Evolutionary conservation across 23 tunicate species (phyloP).

Genomic region (Phallusia fumigata): DNA sequence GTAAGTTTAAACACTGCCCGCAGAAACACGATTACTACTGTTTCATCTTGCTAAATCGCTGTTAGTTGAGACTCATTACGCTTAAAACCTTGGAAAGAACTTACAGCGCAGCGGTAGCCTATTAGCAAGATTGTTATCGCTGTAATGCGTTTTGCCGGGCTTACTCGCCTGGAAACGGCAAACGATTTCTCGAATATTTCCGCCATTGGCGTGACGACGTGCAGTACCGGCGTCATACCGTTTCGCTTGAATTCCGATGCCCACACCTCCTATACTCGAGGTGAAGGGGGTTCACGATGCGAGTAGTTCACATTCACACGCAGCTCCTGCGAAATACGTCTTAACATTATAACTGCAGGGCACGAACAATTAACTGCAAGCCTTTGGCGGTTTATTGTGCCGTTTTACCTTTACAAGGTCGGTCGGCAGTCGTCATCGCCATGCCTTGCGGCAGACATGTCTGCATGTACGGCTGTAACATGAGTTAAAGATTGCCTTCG

Average conservation of each 20-base stretch:
- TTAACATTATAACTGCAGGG: constrained; percentile 3
- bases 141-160: background rate
- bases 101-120: background rate
- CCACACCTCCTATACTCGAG: background rate
- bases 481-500: constrained; percentile 6
- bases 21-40: too few species aligned
- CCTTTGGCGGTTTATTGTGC: background rate
- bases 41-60: too few species aligned
- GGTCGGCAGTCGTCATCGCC: background rate
- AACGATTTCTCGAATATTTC: background rate
- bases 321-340: background rate
- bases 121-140: background rate
- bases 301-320: background rate
- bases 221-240: background rate
- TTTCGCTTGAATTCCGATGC: background rate
- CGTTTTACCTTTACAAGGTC: background rate
- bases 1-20: too few species aligned
- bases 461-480: background rate
- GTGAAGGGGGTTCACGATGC: background rate
- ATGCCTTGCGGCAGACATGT: constrained; percentile 1
- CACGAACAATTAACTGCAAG: constrained; percentile 2
- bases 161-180: background rate
- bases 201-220: background rate
- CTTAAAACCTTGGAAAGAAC: background rate
- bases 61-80: background rate